Evolutionary conservation across 2,797 vertebrate genomes (phyloP), one percentile per base, ranked within the genome.

Genomic region (Arnoldichthys spilopterus): DNA sequence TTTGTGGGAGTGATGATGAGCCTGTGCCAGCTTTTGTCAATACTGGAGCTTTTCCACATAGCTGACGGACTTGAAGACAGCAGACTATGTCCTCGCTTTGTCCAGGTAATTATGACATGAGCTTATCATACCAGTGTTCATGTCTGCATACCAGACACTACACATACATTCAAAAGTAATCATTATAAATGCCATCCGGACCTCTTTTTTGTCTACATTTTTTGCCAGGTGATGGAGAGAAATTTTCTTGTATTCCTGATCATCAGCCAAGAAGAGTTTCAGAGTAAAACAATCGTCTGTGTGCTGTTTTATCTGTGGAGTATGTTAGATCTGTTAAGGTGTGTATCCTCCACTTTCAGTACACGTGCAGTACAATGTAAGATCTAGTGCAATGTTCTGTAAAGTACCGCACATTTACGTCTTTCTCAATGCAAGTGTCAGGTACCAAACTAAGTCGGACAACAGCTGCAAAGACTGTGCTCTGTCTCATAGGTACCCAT

Each of bases 281-380:
- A 97, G 91, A 96, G 93, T 70, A 95, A 96, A 91, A 93, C 93
- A 0, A 78, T 97, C 0, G 96, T 98, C 74, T 98, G 95, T 79
- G 83, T 93, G 63, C 93, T 95, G 88, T 96, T 99, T 91, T 94
- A 96, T 90, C 88, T 97, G 76, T 99, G 97, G 97, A 98, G 95
- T 85, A 88, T 95, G 30, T 77, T 95, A 87, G 96, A 96, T 83
- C 91, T 97, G 24, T 78, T 96, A 77, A 93, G 95, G 97, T 98
- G 90, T 90, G 92, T 9, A 28, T 54, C 20, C 40, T 81, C 4
- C 5, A 66, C 32, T 51, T n/a, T 53, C 8, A 8, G 1, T 40
- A 11, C 8, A 7, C 7, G 37, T 40, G 16, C 20, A 6, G 49
- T 51, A 56, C n/a, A 56, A 26, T 18, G 16, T 49, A 0, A 4